A percentile compares a stretch with the other conserved stretches of the same genome.
Evolutionary conservation across 2,888 invertebrate species (phyloP).

Genomic region (Drosophila incognita): DNA sequence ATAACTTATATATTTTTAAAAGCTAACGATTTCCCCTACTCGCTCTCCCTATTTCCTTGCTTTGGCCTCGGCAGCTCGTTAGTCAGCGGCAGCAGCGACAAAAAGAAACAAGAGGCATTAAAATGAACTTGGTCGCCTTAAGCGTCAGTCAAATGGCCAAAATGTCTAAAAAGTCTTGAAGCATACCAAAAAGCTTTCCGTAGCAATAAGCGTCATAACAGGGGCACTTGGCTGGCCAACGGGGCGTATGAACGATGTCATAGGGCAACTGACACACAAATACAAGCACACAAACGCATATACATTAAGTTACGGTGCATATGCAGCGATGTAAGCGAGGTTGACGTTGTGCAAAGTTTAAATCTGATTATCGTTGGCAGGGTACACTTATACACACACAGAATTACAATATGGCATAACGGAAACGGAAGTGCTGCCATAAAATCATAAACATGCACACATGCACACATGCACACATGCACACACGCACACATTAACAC

Average conservation of each 20-base stretch:
- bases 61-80: slow-evolving; percentile 34
- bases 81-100: slow-evolving; percentile 23
- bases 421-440: slow-evolving; percentile 81
- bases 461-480: slow-evolving; percentile 47
- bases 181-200: slow-evolving; percentile 75
- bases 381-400: slow-evolving; percentile 18
- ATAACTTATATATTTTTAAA: slow-evolving; percentile 40
- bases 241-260: slow-evolving; percentile 78
- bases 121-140: slow-evolving; percentile 57
- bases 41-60: neutral
- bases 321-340: slow-evolving; percentile 67
- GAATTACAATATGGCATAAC: slow-evolving; percentile 66
- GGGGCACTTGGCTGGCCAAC: slow-evolving; percentile 76
- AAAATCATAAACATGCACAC: slow-evolving; percentile 81
- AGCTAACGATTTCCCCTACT: slow-evolving; percentile 38
- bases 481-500: slow-evolving; percentile 29
- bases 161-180: slow-evolving; percentile 61
- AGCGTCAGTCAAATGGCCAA: slow-evolving; percentile 66
- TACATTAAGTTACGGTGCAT: slow-evolving; percentile 32
- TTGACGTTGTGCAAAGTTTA: slow-evolving; percentile 81
- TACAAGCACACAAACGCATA: slow-evolving; percentile 26
- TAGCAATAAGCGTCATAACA: slow-evolving; percentile 78
- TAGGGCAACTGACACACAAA: slow-evolving; percentile 63
- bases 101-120: slow-evolving; percentile 37
- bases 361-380: slow-evolving; percentile 77